Percentiles rank a stretch among this genome's conserved stretches.
These are phyloP conservation scores for Aurelia sp. DNA, from an alignment of 30 jellyfish, hydroid and myxozoan species.

Conservation along the genomic window DNA sequence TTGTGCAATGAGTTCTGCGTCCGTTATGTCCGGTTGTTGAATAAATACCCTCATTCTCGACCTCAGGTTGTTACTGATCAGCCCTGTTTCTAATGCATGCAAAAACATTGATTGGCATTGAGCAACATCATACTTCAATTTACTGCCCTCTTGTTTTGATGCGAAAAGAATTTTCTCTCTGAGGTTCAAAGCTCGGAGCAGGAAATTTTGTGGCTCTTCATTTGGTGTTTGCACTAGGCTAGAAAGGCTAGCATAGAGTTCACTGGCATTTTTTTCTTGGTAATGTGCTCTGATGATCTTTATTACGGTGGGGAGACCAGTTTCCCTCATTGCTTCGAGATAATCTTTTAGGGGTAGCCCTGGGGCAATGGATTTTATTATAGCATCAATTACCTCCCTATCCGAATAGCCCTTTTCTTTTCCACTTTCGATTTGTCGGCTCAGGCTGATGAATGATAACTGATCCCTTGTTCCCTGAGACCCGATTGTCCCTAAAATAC, in stretches of 20 bases:
- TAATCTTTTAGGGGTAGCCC: constrained; percentile 26
- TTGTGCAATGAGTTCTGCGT: constrained; percentile 18
- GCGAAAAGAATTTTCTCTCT: constrained; percentile 39
- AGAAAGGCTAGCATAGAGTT: constrained; percentile 30
- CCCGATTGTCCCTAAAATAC: too few relatives aligned
- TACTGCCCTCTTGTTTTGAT: constrained; percentile 16
- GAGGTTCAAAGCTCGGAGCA: constrained; percentile 44
- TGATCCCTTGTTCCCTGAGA: not conserved
- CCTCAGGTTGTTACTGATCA: constrained; percentile 19
- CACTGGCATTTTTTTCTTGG: constrained; percentile 64
- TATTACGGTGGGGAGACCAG: constrained; percentile 18
- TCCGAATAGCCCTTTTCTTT: constrained; percentile 31
- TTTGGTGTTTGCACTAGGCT: constrained; percentile 28
- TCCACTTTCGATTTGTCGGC: constrained; percentile 12
- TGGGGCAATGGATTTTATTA: constrained; percentile 38
- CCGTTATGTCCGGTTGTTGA: constrained; percentile 8
- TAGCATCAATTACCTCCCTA: constrained; percentile 29
- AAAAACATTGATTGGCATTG: constrained; percentile 49
- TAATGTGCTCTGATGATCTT: constrained; percentile 55
- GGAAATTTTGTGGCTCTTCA: constrained; percentile 59
- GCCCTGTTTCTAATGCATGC: constrained; percentile 36
- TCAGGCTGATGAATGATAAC: not conserved
- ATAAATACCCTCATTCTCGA: constrained; percentile 1
- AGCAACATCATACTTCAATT: constrained; percentile 15
- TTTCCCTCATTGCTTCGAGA: too few relatives aligned